phyloP scores from a whole-genome alignment of 2,888 invertebrate species.

The Heliconius aoede region DNA sequence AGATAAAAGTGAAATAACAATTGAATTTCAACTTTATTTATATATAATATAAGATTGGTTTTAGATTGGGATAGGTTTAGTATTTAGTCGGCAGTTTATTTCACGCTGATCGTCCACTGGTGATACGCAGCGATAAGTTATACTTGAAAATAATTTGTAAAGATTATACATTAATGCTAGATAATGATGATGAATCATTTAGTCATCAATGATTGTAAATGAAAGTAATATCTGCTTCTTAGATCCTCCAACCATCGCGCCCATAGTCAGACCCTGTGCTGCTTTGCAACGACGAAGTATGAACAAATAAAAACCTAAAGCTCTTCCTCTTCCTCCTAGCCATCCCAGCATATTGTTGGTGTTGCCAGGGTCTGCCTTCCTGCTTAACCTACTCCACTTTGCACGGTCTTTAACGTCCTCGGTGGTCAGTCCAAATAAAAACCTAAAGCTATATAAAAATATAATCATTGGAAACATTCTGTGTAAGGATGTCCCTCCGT shows the following conservation, averaged over 20 bases:
- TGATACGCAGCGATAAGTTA: not conserved
- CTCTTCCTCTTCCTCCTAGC: no score
- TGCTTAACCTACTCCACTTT: no score
- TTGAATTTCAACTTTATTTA: constrained; percentile 46
- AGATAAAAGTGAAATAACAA: constrained; percentile 25
- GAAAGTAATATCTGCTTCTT: not conserved
- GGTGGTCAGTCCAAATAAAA: not conserved
- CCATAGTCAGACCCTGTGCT: not conserved
- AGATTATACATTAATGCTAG: constrained; percentile 9
- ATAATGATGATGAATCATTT: constrained; percentile 1
- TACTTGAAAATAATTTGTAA: constrained; percentile 5
- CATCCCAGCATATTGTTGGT: no score
- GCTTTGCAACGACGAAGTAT: no score
- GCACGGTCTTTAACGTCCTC: no score
- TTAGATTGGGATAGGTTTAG: constrained; percentile 37
- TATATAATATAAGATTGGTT: constrained; percentile 31
- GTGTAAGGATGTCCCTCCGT: constrained; percentile 80
- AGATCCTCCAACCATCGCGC: not conserved
- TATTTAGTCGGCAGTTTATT: constrained; percentile 31
- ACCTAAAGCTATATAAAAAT: not conserved
- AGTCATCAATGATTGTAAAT: not conserved
- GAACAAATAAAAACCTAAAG: no score
- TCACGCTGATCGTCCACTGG: constrained; percentile 26
- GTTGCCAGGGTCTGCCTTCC: no score
- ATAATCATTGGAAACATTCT: constrained; percentile 25